Conservation (phyloP, 2,113 vertebrate species). For the Lophotis ruficrista region DNA sequence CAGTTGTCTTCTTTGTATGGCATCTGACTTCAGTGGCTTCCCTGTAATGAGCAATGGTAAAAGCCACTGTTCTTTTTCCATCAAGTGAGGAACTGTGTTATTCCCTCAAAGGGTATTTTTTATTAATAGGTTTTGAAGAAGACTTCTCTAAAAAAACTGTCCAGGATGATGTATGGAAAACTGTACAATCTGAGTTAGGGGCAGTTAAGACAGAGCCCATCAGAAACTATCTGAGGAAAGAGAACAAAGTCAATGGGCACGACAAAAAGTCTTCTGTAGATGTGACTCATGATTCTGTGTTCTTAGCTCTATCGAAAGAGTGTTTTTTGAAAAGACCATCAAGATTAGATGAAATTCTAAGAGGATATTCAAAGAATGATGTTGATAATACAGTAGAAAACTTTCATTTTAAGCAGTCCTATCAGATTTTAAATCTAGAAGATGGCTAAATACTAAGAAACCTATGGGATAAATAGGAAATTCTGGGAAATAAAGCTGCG, state of each 20-base stretch:
- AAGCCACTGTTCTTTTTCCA: neutral
- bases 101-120: neutral
- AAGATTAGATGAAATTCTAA: conserved; percentile 23
- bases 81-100: neutral
- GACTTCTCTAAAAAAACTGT: neutral
- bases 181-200: neutral
- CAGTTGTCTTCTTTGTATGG: neutral
- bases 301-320: neutral
- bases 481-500: conserved; percentile 15
- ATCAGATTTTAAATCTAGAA: neutral
- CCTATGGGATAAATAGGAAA: neutral
- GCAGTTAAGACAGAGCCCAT: neutral
- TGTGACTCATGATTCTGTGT: neutral
- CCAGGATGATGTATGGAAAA: neutral
- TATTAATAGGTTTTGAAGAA: neutral
- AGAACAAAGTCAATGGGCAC: neutral
- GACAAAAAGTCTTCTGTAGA: neutral
- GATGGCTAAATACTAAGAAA: neutral
- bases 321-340: neutral
- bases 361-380: neutral
- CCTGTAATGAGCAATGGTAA: neutral
- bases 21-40: neutral
- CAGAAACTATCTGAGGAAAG: neutral
- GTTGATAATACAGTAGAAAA: neutral
- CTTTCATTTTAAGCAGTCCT: neutral